These are phyloP conservation scores for Rhinella marina DNA, from an alignment of 2,797 vertebrate genomes.

Conservation along the genomic window DNA sequence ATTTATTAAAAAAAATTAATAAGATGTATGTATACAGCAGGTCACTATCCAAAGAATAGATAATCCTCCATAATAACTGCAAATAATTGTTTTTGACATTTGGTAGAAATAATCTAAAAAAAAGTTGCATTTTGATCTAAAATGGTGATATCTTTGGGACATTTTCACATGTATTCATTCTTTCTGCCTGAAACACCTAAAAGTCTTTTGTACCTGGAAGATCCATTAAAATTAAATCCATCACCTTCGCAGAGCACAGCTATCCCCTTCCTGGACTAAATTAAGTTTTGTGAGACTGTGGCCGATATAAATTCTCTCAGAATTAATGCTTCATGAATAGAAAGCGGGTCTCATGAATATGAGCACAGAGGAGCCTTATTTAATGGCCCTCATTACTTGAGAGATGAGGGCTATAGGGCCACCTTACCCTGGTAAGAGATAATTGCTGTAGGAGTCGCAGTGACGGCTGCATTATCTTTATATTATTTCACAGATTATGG, in stretches of 20 bases:
- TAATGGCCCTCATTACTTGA: neutral
- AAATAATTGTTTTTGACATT: too few species aligned
- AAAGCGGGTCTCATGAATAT: constrained; percentile 8
- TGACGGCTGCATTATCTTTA: neutral
- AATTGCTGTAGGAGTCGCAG: neutral
- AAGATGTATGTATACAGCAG: too few species aligned
- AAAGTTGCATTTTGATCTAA: neutral
- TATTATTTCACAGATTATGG: constrained; percentile 8
- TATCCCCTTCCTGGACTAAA: neutral
- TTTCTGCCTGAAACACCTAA: neutral
- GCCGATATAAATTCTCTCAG: neutral
- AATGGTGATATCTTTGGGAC: neutral
- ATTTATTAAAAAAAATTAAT: too few species aligned
- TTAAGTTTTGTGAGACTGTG: neutral
- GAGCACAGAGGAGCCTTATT: neutral
- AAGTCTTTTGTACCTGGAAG: neutral
- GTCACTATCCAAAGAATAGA: too few species aligned
- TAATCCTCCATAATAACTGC: too few species aligned
- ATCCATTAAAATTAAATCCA: neutral
- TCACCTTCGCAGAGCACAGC: neutral
- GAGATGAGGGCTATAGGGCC: neutral
- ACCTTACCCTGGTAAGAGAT: neutral
- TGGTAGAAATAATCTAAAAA: neutral
- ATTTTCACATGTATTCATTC: neutral
- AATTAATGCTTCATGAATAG: constrained; percentile 9